phyloP scores from a whole-genome alignment of 2,888 invertebrate genomes.

The Drosophila sordidapex region DNA sequence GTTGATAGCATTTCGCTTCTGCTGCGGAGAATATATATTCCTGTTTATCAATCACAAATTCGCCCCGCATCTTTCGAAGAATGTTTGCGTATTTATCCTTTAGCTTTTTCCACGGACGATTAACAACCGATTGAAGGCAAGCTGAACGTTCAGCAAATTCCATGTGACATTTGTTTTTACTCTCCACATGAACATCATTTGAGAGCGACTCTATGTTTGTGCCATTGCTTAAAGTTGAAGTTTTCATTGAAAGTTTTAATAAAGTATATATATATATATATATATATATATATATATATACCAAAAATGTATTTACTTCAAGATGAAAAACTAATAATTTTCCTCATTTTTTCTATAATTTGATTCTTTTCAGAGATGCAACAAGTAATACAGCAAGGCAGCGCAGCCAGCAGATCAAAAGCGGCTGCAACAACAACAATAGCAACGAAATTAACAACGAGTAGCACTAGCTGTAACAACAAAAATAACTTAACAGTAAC shows the following conservation, averaged over 20 bases:
- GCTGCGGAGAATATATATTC: background rate
- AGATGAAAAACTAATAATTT: background rate
- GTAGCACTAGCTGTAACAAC: conserved; percentile 35
- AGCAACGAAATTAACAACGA: conserved; percentile 49
- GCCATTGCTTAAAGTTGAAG: background rate
- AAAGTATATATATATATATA: background rate
- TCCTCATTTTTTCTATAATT: background rate
- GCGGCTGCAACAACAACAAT: conserved; percentile 23
- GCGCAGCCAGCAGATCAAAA: conserved; percentile 36
- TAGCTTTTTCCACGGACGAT: background rate
- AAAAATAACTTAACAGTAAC: conserved; percentile 31
- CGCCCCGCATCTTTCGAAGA: background rate
- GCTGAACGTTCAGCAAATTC: background rate
- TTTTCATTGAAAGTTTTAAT: background rate
- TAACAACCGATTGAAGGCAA: background rate
- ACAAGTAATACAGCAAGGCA: conserved; percentile 41
- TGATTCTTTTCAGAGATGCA: conserved; percentile 51
- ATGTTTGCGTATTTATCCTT: background rate
- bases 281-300: background rate
- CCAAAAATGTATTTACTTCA: background rate
- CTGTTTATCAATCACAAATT: background rate
- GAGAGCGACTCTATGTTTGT: background rate
- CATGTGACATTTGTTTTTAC: background rate
- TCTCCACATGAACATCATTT: background rate
- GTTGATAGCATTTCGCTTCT: background rate